Evolutionary conservation across 2,888 invertebrate species (phyloP), one percentile per base, ranked within the genome.

Genomic region (Allacma fusca): DNA sequence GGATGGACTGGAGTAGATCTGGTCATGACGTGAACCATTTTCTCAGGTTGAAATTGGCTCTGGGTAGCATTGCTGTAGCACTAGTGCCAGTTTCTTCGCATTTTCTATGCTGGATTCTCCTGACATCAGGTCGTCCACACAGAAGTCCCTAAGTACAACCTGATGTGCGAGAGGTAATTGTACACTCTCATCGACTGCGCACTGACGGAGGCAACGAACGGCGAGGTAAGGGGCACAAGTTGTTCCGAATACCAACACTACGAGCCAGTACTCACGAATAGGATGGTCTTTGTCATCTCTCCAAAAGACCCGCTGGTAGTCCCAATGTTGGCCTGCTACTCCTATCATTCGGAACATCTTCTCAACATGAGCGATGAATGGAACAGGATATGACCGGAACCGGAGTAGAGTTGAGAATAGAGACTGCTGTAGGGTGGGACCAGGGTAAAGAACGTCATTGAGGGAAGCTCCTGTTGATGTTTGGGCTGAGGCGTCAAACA

Each of bases 311-410:
- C 84, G 75, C 68, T 86, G 86, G 19, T 85, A 82, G 21, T 84
- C 50, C 23, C 83, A 73, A 68, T 87, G 84, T 0, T 81, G 78
- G 0, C 78, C 68, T n/a, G 81, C 72, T 0, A 86, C 76, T 0
- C 64, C 19, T n/a, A 86, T 83, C 77, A 86, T 85, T 0, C 85
- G 81, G 75, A 85, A 86, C 85, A 86, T 86, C 79, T 87, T 87
- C 26, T 83, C 84, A 16, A 87, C 85, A 73, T 87, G 86, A 0
- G 85, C 85, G 9, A 84, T 84, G 19, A 87, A 79, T 0, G 85
- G 84, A 40, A 83, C 82, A 9, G 79, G 80, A 75, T 86, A 81
- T 7, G 78, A 77, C 1, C 86, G 76, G 77, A 85, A 85, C 7
- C 85, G 69, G 1, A 85, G 21, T 1, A 87, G 69, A 21, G 86